A percentile compares a stretch with the other conserved stretches of the same genome.
These are phyloP conservation scores for Lerema accius DNA, from an alignment of 1,140 invertebrate species.

Conservation along the genomic window DNA sequence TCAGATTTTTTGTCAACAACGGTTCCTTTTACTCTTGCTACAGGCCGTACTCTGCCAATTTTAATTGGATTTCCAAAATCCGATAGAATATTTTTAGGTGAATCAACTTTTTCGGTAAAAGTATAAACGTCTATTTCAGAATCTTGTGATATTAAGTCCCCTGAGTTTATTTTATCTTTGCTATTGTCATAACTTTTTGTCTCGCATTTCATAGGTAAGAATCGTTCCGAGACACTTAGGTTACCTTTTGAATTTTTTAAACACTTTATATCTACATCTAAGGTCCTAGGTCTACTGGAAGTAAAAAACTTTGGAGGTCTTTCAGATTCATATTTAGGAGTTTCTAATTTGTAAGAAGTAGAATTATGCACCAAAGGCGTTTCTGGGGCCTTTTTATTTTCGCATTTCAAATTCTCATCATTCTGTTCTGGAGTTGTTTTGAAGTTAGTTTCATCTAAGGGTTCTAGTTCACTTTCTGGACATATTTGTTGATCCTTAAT, in stretches of 20 bases:
- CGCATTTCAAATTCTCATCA: conserved; percentile 37
- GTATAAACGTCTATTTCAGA: conserved; percentile 77
- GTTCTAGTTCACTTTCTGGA: conserved; percentile 32
- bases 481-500: conserved; percentile 35
- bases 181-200: conserved; percentile 62
- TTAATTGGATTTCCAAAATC: conserved; percentile 72
- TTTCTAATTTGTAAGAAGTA: conserved; percentile 41
- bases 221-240: conserved; percentile 70
- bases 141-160: conserved; percentile 67
- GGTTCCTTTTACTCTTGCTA: conserved; percentile 80
- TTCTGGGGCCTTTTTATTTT: conserved; percentile 22
- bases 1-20: conserved; percentile 78
- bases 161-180: conserved; percentile 62
- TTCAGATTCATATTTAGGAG: conserved; percentile 64
- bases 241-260: conserved; percentile 77
- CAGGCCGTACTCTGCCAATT: conserved; percentile 74
- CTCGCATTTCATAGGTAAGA: conserved; percentile 71
- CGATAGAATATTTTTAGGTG: conserved; percentile 74
- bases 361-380: conserved; percentile 17
- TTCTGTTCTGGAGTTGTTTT: conserved; percentile 36
- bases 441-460: conserved; percentile 24
- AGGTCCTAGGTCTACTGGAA: conserved; percentile 67
- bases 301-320: conserved; percentile 77
- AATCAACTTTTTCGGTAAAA: conserved; percentile 78
- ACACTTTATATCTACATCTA: conserved; percentile 76